These are phyloP conservation scores for Lamellibrachia luymesi DNA, from an alignment of 1,140 invertebrate species.

Conservation along the genomic window DNA sequence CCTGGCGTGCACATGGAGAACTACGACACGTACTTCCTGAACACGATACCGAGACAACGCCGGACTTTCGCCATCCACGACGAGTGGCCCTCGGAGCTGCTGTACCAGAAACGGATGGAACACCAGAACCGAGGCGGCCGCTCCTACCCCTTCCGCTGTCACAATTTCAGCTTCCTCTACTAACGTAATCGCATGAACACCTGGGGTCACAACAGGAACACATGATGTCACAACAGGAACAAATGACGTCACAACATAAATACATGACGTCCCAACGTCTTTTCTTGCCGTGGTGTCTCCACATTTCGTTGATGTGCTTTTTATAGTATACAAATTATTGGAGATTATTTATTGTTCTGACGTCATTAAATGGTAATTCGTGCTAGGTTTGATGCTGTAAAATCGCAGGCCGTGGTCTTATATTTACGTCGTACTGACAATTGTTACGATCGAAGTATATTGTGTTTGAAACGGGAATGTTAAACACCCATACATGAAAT, in stretches of 20 bases:
- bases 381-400: not conserved
- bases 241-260: not conserved
- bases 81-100: constrained; percentile 21
- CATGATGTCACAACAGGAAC: not conserved
- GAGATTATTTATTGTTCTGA: too few species aligned
- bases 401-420: not conserved
- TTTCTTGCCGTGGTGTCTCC: not conserved
- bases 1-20: not conserved
- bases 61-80: constrained; percentile 21
- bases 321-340: too few species aligned
- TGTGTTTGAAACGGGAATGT: not conserved
- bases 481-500: not conserved
- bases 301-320: not conserved
- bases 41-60: constrained; percentile 19
- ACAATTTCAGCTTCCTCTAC: constrained; percentile 23
- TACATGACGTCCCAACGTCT: not conserved
- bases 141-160: not conserved
- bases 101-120: constrained; percentile 19
- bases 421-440: not conserved
- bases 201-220: not conserved
- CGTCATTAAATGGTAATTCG: not conserved
- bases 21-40: constrained; percentile 23
- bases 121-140: constrained; percentile 11
- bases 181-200: not conserved
- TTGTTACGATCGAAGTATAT: not conserved